Conservation (phyloP, 2,797 vertebrate species). For the Leucoraja ocellata region DNA sequence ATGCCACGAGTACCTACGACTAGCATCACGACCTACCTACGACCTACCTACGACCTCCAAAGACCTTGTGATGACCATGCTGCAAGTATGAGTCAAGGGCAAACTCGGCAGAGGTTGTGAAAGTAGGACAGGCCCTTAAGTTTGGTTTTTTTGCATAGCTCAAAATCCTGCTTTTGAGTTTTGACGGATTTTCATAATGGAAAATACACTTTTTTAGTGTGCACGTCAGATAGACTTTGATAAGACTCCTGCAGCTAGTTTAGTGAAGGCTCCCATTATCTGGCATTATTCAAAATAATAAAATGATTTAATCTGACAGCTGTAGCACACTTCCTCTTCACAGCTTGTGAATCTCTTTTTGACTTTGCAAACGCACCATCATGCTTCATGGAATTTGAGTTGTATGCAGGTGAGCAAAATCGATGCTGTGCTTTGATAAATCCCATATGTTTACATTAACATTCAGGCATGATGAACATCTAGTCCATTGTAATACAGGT, state of each 20-base stretch:
- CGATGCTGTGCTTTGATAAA: constrained; percentile 50
- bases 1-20: too few relatives aligned
- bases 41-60: too few relatives aligned
- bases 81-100: too few relatives aligned
- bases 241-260: too few relatives aligned
- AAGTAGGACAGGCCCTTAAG: too few relatives aligned
- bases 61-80: too few relatives aligned
- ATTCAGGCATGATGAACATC: constrained; percentile 45
- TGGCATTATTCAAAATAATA: constrained; percentile 41
- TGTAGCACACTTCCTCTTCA: constrained; percentile 5
- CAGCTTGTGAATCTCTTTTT: constrained; percentile 40
- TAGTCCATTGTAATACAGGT: constrained; percentile 43
- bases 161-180: constrained; percentile 39
- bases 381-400: constrained; percentile 39
- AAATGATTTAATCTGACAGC: constrained; percentile 38
- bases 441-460: constrained; percentile 50
- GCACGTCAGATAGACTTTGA: background rate
- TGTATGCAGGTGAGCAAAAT: constrained; percentile 47
- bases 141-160: background rate
- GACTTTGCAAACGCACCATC: constrained; percentile 45
- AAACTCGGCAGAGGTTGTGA: too few relatives aligned
- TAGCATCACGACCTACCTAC: too few relatives aligned
- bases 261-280: background rate
- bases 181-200: constrained; percentile 39
- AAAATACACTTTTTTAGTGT: background rate